These are phyloP conservation scores for Coregonus sp. DNA, from an alignment of 2,797 vertebrate genomes.

Conservation along the genomic window DNA sequence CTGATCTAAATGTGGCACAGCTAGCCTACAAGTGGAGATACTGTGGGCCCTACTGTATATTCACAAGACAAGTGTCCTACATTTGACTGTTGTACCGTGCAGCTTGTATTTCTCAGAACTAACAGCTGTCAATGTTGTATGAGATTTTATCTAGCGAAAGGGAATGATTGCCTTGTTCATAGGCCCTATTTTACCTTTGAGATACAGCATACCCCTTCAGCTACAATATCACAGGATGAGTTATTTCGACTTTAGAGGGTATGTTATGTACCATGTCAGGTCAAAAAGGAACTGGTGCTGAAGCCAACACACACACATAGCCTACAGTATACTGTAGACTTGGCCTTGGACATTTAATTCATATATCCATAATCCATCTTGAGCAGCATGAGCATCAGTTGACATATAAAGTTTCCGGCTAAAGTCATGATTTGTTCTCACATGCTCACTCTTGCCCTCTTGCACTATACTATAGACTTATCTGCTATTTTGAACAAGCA, in stretches of 20 bases:
- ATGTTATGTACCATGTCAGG: not conserved
- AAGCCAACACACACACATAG: not conserved
- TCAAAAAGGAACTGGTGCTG: not conserved
- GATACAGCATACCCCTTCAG: not conserved
- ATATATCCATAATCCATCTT: not conserved
- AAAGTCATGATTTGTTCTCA: not conserved
- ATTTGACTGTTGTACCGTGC: not conserved
- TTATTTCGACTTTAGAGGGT: not conserved
- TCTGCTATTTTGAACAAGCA: not conserved
- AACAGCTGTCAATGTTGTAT: not conserved
- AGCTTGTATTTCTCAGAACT: not conserved
- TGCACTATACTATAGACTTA: not conserved
- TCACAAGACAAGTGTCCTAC: not conserved
- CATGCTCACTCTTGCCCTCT: not conserved
- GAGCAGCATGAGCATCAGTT: not conserved
- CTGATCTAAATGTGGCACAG: conserved; percentile 19
- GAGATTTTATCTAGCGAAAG: not conserved
- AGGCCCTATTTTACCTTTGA: too few relatives aligned
- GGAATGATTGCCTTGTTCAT: not conserved
- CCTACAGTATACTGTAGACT: not conserved
- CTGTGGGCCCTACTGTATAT: not conserved
- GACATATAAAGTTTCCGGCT: not conserved
- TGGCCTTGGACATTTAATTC: not conserved
- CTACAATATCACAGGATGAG: not conserved
- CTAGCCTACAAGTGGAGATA: conserved; percentile 17